phyloP scores from a whole-genome alignment of 2,888 invertebrate genomes.

The Drosophila acutilabella region DNA sequence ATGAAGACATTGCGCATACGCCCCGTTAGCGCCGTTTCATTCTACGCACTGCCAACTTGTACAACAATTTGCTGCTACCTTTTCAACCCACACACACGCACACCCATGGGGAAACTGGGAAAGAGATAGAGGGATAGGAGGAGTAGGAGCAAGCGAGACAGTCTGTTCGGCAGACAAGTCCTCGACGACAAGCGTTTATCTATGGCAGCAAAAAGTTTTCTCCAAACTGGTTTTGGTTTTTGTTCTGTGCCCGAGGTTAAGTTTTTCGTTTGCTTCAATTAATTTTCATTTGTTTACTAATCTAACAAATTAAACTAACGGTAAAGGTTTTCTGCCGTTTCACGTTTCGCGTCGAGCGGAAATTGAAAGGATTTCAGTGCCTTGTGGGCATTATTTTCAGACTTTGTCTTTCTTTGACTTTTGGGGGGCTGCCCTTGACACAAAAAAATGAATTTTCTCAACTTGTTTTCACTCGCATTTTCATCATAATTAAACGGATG shows the following conservation, averaged over 20 bases:
- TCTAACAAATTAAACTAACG: slow-evolving; percentile 82
- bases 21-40: slow-evolving; percentile 29
- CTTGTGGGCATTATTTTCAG: slow-evolving; percentile 22
- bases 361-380: slow-evolving; percentile 71
- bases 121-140: not conserved
- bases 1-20: slow-evolving; percentile 72
- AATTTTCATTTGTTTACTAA: slow-evolving; percentile 83
- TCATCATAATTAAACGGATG: slow-evolving; percentile 66
- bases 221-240: slow-evolving; percentile 16
- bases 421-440: not conserved
- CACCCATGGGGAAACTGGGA: not conserved
- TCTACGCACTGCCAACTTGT: slow-evolving; percentile 43
- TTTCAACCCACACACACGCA: slow-evolving; percentile 17
- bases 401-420: not conserved
- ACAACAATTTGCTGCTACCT: slow-evolving; percentile 64
- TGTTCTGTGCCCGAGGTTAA: slow-evolving; percentile 66
- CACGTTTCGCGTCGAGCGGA: slow-evolving; percentile 47
- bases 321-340: slow-evolving; percentile 46
- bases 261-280: slow-evolving; percentile 82
- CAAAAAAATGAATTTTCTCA: not conserved
- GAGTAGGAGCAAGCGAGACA: not conserved
- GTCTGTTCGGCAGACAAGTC: slow-evolving; percentile 3
- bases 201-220: slow-evolving; percentile 65
- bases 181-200: slow-evolving; percentile 71
- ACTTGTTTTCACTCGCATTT: slow-evolving; percentile 55